Conservation (phyloP, 2,888 invertebrate genomes). For the Amiota minor region DNA sequence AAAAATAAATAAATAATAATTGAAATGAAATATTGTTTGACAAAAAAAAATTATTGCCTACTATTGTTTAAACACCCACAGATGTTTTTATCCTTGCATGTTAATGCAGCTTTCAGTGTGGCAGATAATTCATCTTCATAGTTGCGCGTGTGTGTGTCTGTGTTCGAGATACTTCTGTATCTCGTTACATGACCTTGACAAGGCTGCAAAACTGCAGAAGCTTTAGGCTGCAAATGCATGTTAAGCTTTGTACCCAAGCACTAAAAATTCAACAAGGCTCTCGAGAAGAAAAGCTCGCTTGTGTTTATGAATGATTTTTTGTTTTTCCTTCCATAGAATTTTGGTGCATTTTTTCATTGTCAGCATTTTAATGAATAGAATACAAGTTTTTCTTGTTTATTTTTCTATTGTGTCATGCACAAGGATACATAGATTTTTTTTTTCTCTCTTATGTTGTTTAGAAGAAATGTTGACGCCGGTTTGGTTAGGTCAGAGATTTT, state of each 20-base stretch:
- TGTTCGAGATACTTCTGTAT: too few relatives aligned
- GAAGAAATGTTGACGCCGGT: too few relatives aligned
- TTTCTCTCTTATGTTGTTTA: too few relatives aligned
- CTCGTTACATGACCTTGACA: constrained; percentile 5
- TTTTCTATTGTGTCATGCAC: too few relatives aligned
- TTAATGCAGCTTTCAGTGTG: neutral
- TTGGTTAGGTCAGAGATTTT: too few relatives aligned
- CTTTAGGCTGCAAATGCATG: neutral
- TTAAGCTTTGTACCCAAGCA: neutral
- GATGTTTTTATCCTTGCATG: neutral
- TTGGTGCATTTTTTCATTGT: too few relatives aligned
- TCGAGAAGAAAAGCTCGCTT: neutral
- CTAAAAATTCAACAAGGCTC: constrained; percentile 5
- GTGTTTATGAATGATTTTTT: neutral
- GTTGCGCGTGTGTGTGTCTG: neutral
- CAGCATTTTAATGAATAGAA: too few relatives aligned
- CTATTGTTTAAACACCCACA: neutral
- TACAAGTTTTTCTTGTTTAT: too few relatives aligned
- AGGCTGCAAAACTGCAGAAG: constrained; percentile 11
- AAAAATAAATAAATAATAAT: neutral
- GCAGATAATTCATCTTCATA: neutral
- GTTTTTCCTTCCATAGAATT: neutral
- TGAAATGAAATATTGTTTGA: neutral
- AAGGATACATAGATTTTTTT: too few relatives aligned
- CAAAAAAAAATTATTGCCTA: neutral